Base-by-base conservation (phyloP, 2,797 vertebrate species). In the Rhyacichthys aspro region DNA sequence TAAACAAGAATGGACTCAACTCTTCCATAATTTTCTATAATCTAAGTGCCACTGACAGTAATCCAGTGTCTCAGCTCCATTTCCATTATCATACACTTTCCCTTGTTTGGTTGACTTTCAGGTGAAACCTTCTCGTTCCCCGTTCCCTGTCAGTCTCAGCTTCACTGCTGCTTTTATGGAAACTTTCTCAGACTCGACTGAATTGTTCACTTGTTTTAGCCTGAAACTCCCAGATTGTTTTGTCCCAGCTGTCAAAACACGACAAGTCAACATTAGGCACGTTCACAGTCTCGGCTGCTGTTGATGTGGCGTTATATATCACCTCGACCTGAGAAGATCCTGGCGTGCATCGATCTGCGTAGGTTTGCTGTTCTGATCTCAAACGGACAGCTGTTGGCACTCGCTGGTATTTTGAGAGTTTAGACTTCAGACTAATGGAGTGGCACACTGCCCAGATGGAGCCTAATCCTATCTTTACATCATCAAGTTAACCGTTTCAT, bases 201-300 rank as follows among this genome's bases (percentile, higher is more conserved):
- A 90, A 85, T 84, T 44, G 86, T 89, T 74, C 69, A 60, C 83
- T 92, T 86, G 86, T 90, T 89, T 86, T 64, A 79, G 63, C 62
- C 56, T 14, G 14, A 76, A 88, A 81, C 76, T 74, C 83, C 82
- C 68, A 43, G 71, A 71, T 87, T 83, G 76, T 91, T 90, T 82
- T 82, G 62, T 66, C 68, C 59, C 90, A 91, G 88, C 89, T 92
- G 90, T 92, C 87, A 86, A 93, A 93, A 90, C 88, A 90, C 63
- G 61, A 64, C 66, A 55, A 83, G 77, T 83, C 77, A 74, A 80
- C 79, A 77, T 69, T 53, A 71, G 70, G 73, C 74, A 78, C 63
- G 62, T 79, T 74, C 62, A 59, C 56, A 59, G 61, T 69, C 72
- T 61, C 37, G 55, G 53, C 43, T 67, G 66, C 78, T 79, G 76